phyloP scores from a whole-genome alignment of 2,113 vertebrate genomes.

The Indicator indicator region DNA sequence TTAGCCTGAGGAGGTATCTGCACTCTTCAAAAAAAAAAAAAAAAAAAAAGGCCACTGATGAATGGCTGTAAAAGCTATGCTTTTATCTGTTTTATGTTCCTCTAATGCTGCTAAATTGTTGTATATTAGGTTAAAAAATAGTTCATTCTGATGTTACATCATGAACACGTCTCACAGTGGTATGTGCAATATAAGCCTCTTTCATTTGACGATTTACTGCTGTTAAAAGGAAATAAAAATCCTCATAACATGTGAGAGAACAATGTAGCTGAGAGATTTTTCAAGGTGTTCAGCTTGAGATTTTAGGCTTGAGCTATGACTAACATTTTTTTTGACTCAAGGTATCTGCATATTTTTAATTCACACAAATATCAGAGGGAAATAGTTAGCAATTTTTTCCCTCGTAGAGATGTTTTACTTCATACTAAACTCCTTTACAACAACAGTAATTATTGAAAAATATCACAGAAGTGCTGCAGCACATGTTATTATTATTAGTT shows the following conservation, averaged over 20 bases:
- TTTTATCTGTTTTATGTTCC: constrained; percentile 54
- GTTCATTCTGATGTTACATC: constrained; percentile 30
- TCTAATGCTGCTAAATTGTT: constrained; percentile 39
- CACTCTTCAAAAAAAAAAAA: constrained; percentile 56
- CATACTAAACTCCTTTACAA: constrained; percentile 47
- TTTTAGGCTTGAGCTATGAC: constrained; percentile 20
- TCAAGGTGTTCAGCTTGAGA: constrained; percentile 21
- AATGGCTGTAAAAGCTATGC: constrained; percentile 42
- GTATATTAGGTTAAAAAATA: constrained; percentile 44
- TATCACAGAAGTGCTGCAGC: constrained; percentile 48
- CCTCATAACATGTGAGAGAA: constrained; percentile 3
- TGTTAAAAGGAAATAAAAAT: constrained; percentile 37
- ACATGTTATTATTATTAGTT: constrained; percentile 60
- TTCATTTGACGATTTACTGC: constrained; percentile 29
- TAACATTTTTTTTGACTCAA: background rate
- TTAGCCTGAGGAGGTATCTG: constrained; percentile 52
- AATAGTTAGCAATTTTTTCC: constrained; percentile 37
- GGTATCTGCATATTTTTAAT: constrained; percentile 41
- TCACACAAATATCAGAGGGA: constrained; percentile 34
- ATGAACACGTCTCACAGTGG: background rate
- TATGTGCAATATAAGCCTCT: constrained; percentile 9
- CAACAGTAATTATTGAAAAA: constrained; percentile 69
- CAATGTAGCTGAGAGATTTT: background rate
- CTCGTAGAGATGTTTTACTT: constrained; percentile 48
- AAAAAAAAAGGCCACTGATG: constrained; percentile 32